Conservation (phyloP, 2,888 invertebrate species). For the Loripinus fragilis region DNA sequence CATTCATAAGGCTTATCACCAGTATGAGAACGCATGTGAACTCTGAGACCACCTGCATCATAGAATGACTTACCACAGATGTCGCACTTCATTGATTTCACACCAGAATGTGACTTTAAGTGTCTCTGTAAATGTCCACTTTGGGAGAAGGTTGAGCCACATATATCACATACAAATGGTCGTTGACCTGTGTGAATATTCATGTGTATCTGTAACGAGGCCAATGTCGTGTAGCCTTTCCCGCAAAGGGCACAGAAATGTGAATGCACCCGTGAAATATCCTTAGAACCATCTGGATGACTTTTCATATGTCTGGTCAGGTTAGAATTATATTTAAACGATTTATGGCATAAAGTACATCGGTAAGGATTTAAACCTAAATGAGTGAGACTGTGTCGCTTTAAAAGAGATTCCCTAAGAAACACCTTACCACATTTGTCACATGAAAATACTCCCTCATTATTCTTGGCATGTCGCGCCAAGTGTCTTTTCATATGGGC, state of each 20-base stretch:
- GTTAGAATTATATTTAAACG: neutral
- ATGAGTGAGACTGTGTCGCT: neutral
- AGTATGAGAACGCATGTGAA: neutral
- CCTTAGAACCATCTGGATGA: neutral
- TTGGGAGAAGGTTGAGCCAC: neutral
- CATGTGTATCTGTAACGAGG: neutral
- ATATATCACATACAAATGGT: neutral
- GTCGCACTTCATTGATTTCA: neutral
- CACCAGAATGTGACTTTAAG: neutral
- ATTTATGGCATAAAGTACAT: neutral
- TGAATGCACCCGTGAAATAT: neutral
- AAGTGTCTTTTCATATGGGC: neutral
- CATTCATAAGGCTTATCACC: neutral
- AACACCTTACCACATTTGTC: neutral
- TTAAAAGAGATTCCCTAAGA: neutral
- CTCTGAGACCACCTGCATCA: neutral
- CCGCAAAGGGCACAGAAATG: neutral
- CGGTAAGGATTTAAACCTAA: neutral
- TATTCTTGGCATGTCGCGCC: neutral
- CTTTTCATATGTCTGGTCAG: neutral
- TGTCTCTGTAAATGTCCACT: neutral
- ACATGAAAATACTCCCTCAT: neutral
- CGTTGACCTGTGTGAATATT: neutral
- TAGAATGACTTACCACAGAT: neutral
- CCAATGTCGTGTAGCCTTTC: neutral